Percentiles rank a stretch among this genome's conserved stretches.
Conservation (phyloP, 2,797 vertebrate genomes). For the Sorex maritimensis region DNA sequence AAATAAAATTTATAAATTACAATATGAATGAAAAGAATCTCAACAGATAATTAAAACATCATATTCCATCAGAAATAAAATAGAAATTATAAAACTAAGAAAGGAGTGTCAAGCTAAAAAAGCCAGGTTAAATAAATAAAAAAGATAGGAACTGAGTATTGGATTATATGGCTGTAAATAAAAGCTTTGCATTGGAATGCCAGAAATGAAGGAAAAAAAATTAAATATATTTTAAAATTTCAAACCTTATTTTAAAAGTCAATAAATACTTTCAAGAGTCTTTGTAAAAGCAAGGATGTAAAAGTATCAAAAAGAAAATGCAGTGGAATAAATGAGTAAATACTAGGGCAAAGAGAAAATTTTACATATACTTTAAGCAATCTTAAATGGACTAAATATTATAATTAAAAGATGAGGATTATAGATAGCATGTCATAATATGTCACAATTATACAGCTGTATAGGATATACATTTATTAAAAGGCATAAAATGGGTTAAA, state of each 20-base stretch:
- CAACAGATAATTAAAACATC: background rate
- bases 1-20: no score
- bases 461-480: background rate
- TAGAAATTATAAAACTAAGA: background rate
- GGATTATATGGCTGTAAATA: background rate
- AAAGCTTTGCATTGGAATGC: background rate
- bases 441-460: no score
- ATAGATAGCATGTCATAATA: no score
- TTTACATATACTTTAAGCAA: background rate
- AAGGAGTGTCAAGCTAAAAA: background rate
- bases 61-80: background rate
- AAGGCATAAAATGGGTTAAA: slow-evolving; percentile 13
- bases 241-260: no score
- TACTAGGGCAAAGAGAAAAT: background rate
- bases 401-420: no score
- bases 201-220: no score
- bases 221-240: no score
- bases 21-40: no score
- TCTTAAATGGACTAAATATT: no score
- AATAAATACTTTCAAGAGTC: no score
- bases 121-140: no score
- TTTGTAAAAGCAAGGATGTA: no score
- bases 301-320: background rate
- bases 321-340: background rate
- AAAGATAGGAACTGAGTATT: background rate